Base-by-base conservation (phyloP, 35 echinoderm and acorn worm genomes). In the Nesometra sesokonis region DNA sequence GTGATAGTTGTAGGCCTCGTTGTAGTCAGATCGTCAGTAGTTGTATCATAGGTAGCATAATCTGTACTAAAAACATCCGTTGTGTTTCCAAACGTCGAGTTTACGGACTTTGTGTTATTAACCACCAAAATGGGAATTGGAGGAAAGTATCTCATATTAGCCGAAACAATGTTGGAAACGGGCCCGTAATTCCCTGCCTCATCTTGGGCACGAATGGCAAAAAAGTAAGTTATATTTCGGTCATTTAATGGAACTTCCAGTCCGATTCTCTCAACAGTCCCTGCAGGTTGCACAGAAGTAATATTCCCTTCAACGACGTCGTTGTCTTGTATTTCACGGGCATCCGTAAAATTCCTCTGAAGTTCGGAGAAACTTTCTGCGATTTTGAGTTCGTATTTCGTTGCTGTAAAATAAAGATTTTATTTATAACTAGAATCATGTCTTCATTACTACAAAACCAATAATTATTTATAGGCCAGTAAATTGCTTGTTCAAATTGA, bases 131-230 rank as follows among this genome's bases (percentile, higher is more conserved):
- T 37, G 23, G 86, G 77, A 30, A 80, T 35, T 23, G 77, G 86
- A 0, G 86, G 57, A 17, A 87, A 23, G 33, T 79, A 87, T 80
- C 80, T 34, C 35, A 87, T 77, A n/a, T 34, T 37, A 27, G 86
- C 86, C 21, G 86, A 87, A 11, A 87, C 88, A 52, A 89, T 84
- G 57, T 89, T 89, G 30, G 88, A 89, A 77, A 89, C 13, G 36
- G 46, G 46, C 27, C 88, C 88, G 5, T 13, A 30, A 77, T 89
- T 89, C 11, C 82, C 82, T 35, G 31, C 38, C 37, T 89, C 88
- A 34, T 89, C 88, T 0, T 35, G 32, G 3, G 88, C 88, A 11
- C 30, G 32, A 77, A 89, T 82, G 13, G 37, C 88, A 77, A 89
- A 89, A 33, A 83, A 89, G 37, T 84, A 89, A 2, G 78, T 77